Conservation (phyloP, 1,140 invertebrate genomes). For the Oscheius sp. region DNA sequence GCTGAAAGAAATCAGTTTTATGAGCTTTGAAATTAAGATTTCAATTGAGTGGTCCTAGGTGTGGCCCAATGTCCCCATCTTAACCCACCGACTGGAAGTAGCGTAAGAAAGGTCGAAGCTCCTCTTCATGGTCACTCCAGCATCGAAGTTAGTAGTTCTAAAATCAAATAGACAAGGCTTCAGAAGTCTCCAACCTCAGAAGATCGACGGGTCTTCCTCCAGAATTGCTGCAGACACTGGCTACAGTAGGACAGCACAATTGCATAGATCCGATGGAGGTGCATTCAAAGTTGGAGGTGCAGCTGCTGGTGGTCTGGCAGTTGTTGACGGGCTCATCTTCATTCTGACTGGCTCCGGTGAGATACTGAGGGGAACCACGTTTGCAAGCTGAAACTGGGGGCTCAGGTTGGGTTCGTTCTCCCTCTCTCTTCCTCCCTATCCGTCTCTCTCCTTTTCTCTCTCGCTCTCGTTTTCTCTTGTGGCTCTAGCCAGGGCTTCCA, state of each 20-base stretch:
- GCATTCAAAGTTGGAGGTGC: constrained; percentile 57
- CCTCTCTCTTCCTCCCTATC: constrained; percentile 13
- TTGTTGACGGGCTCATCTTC: constrained; percentile 58
- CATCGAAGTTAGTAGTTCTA: constrained; percentile 53
- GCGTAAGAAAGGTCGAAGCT: constrained; percentile 30
- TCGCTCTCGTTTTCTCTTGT: constrained; percentile 13
- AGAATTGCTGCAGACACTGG: constrained; percentile 48
- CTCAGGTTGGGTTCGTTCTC: not conserved
- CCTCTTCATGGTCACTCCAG: constrained; percentile 43
- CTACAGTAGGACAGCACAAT: constrained; percentile 57
- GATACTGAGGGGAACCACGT: constrained; percentile 59
- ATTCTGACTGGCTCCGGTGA: constrained; percentile 48
- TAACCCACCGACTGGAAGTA: constrained; percentile 12
- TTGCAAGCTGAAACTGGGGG: constrained; percentile 50
- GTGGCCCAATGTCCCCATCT: not conserved
- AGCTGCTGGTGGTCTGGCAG: constrained; percentile 53
- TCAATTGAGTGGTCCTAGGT: no score
- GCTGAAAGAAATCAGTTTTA: constrained; percentile 44
- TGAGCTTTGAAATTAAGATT: constrained; percentile 2
- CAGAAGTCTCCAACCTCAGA: no score
- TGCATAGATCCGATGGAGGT: constrained; percentile 59
- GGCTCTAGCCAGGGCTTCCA: not conserved
- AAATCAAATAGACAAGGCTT: no score
- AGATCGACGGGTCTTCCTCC: constrained; percentile 53
- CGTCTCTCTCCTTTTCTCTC: not conserved